Conservation (phyloP, 2,888 invertebrate genomes). For the Eutolmus rufibarbis region DNA sequence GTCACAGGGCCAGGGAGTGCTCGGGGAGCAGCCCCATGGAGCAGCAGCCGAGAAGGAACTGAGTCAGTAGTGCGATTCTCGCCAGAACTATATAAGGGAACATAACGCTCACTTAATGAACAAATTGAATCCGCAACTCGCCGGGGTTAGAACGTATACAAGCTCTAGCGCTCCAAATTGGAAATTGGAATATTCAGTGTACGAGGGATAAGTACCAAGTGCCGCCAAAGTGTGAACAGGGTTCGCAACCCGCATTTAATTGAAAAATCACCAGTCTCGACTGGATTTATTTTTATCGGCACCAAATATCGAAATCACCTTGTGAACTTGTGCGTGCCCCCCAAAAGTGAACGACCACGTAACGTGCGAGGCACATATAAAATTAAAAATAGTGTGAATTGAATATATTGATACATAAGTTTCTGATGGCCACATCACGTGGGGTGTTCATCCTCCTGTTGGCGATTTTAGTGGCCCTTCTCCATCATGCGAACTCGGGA, state of each 20-base stretch:
- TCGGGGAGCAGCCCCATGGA: not conserved
- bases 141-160: conserved; percentile 28
- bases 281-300: not conserved
- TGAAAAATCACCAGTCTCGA: not conserved
- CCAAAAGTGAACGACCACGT: not conserved
- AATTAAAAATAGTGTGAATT: not conserved
- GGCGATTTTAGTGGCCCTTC: conserved; percentile 48
- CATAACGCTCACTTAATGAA: conserved; percentile 39
- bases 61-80: conserved; percentile 14
- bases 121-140: conserved; percentile 44
- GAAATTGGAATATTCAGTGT: not conserved
- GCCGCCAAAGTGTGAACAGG: not conserved
- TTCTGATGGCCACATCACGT: not conserved
- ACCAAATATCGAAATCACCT: not conserved
- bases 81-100: conserved; percentile 46
- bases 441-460: conserved; percentile 50
- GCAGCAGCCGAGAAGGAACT: not conserved
- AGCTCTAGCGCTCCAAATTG: not conserved
- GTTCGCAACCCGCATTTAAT: not conserved
- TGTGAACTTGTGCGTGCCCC: not conserved
- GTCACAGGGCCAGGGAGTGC: not conserved
- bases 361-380: not conserved
- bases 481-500: conserved; percentile 54
- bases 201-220: not conserved
- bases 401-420: not conserved